Base-by-base conservation (phyloP, 1,140 invertebrate species). In the Drosophila neocordata region DNA sequence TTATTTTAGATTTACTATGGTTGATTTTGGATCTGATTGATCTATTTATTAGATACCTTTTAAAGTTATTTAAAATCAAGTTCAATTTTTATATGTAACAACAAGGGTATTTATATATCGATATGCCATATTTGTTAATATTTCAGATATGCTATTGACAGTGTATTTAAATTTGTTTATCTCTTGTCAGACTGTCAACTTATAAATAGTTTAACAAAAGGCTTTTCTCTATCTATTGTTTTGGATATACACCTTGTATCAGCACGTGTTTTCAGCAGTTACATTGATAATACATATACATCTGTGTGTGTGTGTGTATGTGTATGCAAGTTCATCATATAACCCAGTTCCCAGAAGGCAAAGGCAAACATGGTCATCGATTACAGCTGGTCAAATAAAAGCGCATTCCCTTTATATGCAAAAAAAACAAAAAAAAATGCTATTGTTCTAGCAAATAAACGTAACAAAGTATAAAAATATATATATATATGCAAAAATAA, bases 401-500 rank as follows among this genome's bases (percentile, higher is more conserved):
- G 53, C 53, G 53, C 53, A 56, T 56, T 56, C 53, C 53, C 24
- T 31, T 31, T 12, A 31, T 55, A 31, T 55, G 52, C 52, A 55
- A 55, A 15, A 56, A 24, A 27, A 9, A 38, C n/a, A 38, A 18
- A 15, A 44, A 20, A 11, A 11, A 9, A 11, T 8, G 15, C 18
- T 56, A 56, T 56, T 56, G 53, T 56, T 56, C 27, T 13, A 11
- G 53, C 53, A 55, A 55, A 55, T 55, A 55, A 55, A 55, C 52
- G n/a, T 38, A 69, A 56, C 59, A 44, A 27, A 44, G 31, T 55
- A 27, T 1, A 55, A 55, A 27, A 11, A 53, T n/a, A 24, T n/a
- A n/a, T n/a, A 24, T 5, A n/a, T 18, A 48, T 3, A 20, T 48
- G 41, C 7, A 48, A 48, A 98, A 99, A 60, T 34, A 31, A 31